phyloP scores from a whole-genome alignment of 2,888 invertebrate species.

The Caenorhabditis angaria region DNA sequence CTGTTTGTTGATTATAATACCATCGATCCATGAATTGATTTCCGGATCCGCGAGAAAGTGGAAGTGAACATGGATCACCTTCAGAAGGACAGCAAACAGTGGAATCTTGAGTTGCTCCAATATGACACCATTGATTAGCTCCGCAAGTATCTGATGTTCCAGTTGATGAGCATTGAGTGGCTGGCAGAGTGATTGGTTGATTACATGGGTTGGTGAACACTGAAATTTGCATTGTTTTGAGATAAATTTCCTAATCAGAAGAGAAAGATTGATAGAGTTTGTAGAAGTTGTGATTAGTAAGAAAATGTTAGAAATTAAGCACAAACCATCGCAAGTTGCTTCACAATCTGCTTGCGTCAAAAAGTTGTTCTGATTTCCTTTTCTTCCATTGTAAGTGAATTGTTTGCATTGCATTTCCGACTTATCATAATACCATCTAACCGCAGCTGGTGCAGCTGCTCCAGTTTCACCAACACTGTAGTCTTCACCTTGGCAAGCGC shows the following conservation, averaged over 20 bases:
- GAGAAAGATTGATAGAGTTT: slow-evolving; percentile 4
- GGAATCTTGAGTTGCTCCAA: slow-evolving; percentile 64
- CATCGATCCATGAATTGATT: slow-evolving; percentile 61
- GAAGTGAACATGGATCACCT: slow-evolving; percentile 59
- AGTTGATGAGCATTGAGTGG: slow-evolving; percentile 49
- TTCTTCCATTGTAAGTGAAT: slow-evolving; percentile 64
- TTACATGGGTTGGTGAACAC: slow-evolving; percentile 69
- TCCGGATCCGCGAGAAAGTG: slow-evolving; percentile 59
- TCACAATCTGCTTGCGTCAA: slow-evolving; percentile 66
- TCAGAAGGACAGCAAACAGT: slow-evolving; percentile 69
- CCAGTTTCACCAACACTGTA: slow-evolving; percentile 45
- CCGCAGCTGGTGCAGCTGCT: slow-evolving; percentile 51
- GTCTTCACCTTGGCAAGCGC: slow-evolving; percentile 63
- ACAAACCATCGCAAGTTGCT: slow-evolving; percentile 63
- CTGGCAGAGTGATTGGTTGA: slow-evolving; percentile 52
- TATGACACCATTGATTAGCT: slow-evolving; percentile 65
- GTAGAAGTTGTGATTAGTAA: slow-evolving; percentile 8
- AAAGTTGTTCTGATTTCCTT: slow-evolving; percentile 71
- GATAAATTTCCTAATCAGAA: too few relatives aligned
- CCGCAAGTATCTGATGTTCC: slow-evolving; percentile 52
- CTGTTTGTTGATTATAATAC: slow-evolving; percentile 64
- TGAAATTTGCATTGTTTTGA: slow-evolving; percentile 30
- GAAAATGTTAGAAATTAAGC: slow-evolving; percentile 6
- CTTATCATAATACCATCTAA: slow-evolving; percentile 65
- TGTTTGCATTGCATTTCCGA: slow-evolving; percentile 55